A percentile compares a stretch with the other conserved stretches of the same genome.
Evolutionary conservation across 1,140 invertebrate species (phyloP).

Genomic region (Hypothenemus hampei): DNA sequence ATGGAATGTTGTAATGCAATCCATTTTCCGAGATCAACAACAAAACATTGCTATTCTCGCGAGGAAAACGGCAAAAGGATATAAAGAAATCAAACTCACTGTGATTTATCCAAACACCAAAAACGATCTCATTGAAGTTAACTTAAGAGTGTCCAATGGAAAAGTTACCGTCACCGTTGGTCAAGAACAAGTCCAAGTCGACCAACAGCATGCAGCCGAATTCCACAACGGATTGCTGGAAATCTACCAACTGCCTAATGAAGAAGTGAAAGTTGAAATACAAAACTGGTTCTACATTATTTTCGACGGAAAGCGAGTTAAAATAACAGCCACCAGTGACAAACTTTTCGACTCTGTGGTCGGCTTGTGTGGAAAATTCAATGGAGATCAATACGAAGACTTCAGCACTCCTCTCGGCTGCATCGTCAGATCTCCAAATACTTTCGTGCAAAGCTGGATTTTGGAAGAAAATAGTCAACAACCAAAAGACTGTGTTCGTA

Average conservation of each 20-base stretch:
- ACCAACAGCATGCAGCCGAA: constrained; percentile 29
- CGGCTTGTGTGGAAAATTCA: constrained; percentile 63
- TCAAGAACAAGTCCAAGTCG: constrained; percentile 35
- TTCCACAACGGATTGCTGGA: constrained; percentile 44
- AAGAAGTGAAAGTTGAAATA: constrained; percentile 50
- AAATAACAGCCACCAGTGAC: constrained; percentile 44
- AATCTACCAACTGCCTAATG: constrained; percentile 48
- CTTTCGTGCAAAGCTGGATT: constrained; percentile 55
- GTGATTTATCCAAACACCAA: constrained; percentile 22
- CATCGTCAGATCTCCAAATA: constrained; percentile 46
- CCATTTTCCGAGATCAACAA: constrained; percentile 45
- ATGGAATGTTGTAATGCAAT: constrained; percentile 54
- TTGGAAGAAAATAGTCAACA: constrained; percentile 35
- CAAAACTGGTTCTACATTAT: constrained; percentile 48
- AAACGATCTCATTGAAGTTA: constrained; percentile 37
- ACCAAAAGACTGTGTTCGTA: constrained; percentile 42
- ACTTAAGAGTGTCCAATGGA: constrained; percentile 30
- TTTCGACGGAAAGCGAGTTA: constrained; percentile 52
- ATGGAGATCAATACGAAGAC: constrained; percentile 52
- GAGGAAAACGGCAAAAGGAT: constrained; percentile 36
- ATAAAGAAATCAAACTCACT: constrained; percentile 47
- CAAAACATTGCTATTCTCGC: constrained; percentile 43
- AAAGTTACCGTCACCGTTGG: constrained; percentile 41
- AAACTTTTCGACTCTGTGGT: constrained; percentile 50
- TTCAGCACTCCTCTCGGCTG: constrained; percentile 55